Evolutionary conservation across 2,113 vertebrate species (phyloP).

Genomic region (Anthoscopus minutus): DNA sequence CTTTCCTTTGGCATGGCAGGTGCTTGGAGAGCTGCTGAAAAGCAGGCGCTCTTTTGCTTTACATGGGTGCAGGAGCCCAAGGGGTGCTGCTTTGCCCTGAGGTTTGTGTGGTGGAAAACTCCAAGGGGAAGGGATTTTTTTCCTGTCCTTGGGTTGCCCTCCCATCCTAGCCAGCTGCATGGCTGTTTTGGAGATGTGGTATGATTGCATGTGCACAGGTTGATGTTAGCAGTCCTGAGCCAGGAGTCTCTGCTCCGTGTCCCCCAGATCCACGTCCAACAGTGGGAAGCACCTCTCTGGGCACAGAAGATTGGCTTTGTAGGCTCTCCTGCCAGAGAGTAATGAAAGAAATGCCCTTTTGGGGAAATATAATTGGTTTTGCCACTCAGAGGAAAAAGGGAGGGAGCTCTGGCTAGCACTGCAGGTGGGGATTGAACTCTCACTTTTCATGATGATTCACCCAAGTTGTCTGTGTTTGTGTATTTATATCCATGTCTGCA

Average conservation of each 20-base stretch:
- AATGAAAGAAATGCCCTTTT: not conserved
- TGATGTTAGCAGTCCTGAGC: not conserved
- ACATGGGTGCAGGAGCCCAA: not conserved
- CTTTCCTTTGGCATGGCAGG: not conserved
- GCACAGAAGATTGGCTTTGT: not conserved
- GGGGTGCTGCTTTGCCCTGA: not conserved
- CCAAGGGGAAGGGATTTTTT: not conserved
- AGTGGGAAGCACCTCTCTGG: not conserved
- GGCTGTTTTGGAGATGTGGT: not conserved
- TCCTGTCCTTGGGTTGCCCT: not conserved
- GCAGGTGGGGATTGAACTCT: not conserved
- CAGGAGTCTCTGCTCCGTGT: fast-evolving
- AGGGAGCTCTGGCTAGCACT: not conserved
- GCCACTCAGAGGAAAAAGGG: not conserved
- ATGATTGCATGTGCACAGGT: not conserved
- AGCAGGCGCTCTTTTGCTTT: not conserved
- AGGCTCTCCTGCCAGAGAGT: not conserved
- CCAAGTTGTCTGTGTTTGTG: not conserved
- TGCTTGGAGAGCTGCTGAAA: not conserved
- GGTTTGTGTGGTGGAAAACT: not conserved
- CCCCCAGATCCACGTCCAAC: fast-evolving
- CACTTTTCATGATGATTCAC: not conserved
- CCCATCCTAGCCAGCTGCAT: fast-evolving
- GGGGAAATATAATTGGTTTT: not conserved
- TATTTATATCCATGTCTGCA: not conserved